Base-by-base conservation (phyloP, 2,797 vertebrate species). In the Delichon dasypus region DNA sequence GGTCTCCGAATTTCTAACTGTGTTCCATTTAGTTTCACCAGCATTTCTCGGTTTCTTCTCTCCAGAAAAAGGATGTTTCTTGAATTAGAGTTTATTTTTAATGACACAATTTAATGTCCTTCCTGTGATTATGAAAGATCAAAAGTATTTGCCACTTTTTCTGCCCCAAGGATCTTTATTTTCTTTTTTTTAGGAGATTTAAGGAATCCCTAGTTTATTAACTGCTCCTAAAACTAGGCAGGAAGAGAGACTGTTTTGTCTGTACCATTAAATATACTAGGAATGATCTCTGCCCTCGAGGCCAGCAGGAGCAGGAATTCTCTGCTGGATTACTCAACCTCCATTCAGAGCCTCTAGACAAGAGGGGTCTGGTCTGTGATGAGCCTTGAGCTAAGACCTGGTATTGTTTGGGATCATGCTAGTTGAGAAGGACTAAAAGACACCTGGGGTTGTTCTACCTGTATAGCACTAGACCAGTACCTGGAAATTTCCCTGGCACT, bases 391-490 rank as follows among this genome's bases (percentile, higher is more conserved):
- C 15, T 48, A n/a, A 68, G 38, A 21, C 7, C 9, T 75, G 9
- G 1, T n/a, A 15, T 60, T 64, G 3, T 42, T 57, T 60, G 30
- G 16, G 40, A 36, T 76, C 25, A 5, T n/a, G 22, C 5, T 36
- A 13, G 14, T 10, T 71, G 16, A 27, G 32, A 12, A 74, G 30
- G 40, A 29, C 4, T 9, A 16, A 60, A 78, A 34, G 34, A 29
- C 11, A 48, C 11, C 7, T 18, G 17, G 5, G 9, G 18, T 61
- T 55, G 4, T 48, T 85, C 11, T 72, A 38, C 5, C 3, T 57
- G 4, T 19, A 0, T 42, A 53, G n/a, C 29, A 8, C 6, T 29
- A 57, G 27, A 8, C 11, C 7, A 25, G 16, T 22, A n/a, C 8
- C 54, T 61, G 22, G 21, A 22, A 68, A 38, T 16, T 40, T 74